These are phyloP conservation scores for Macrosoma leucophasiata DNA, from an alignment of 2,888 invertebrate species.

Conservation along the genomic window DNA sequence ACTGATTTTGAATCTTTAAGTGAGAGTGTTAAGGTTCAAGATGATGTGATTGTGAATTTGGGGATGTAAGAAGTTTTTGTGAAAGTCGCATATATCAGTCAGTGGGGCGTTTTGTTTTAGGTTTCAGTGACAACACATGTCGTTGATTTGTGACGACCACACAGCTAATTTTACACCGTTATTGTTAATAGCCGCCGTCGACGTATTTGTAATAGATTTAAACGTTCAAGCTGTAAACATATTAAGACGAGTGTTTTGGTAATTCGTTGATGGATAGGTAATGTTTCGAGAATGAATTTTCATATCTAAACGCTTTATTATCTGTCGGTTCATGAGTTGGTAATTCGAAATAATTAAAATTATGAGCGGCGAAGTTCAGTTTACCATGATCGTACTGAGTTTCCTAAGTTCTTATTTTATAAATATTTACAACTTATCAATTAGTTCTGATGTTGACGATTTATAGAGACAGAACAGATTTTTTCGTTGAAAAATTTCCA, in stretches of 20 bases:
- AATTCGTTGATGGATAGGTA: neutral
- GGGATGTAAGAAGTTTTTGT: slow-evolving; percentile 31
- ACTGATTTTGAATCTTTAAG: too few species aligned
- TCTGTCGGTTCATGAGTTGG: too few species aligned
- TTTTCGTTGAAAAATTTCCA: too few species aligned
- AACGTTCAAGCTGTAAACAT: slow-evolving; percentile 58
- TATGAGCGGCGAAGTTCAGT: too few species aligned
- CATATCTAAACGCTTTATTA: too few species aligned
- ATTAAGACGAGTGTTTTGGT: slow-evolving; percentile 34
- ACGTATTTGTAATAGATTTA: slow-evolving; percentile 56
- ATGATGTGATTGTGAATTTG: neutral
- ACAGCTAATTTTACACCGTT: slow-evolving; percentile 45
- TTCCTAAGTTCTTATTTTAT: too few species aligned
- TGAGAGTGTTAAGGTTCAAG: slow-evolving; percentile 4
- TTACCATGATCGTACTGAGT: too few species aligned
- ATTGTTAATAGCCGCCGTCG: slow-evolving; percentile 60
- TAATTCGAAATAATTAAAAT: too few species aligned
- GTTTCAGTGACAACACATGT: slow-evolving; percentile 56
- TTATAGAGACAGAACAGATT: too few species aligned
- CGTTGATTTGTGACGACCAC: slow-evolving; percentile 60
- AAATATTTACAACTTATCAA: too few species aligned
- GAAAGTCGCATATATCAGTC: slow-evolving; percentile 67
- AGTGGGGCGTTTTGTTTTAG: slow-evolving; percentile 60
- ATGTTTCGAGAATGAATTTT: too few species aligned
- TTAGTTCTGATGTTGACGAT: too few species aligned